Base-by-base conservation (phyloP, 2,888 invertebrate species). In the Odontomyia ornata region DNA sequence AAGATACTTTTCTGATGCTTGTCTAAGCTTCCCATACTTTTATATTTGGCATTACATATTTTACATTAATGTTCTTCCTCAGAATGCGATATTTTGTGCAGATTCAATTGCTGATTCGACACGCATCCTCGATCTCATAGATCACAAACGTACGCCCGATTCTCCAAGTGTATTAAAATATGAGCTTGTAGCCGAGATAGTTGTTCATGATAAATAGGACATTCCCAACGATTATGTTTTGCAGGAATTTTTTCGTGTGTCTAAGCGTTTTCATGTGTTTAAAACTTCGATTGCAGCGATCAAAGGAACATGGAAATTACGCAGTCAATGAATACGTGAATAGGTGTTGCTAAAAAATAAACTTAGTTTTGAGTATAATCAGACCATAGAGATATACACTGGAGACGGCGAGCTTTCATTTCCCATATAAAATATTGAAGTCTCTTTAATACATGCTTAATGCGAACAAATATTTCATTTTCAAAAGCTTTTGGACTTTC, bases 191-290 rank as follows among this genome's bases (percentile, higher is more conserved):
- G 36, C 46, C 65, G 69, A 1, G 77, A 75, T 0, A 77, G 75
- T 9, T 36, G 18, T 27, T 76, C 52, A 3, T 75, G 62, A 23
- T 75, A 77, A 71, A 75, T 30, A 3, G 75, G 77, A 62, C 78
- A 78, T 13, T 76, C 76, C 28, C 72, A 62, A 3, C 78, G 62
- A 43, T 78, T 78, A 2, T 36, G 60, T 13, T 23, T 28, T 18
- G 52, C 64, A 27, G 76, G 78, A 9, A 76, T 56, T 27, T 71
- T 71, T 25, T 76, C 72, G 23, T 78, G 78, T 78, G 78, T 21
- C 56, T 60, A 0, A 76, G 46, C 3, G 62, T 76, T 18, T 62
- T 76, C 1, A 78, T 30, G 56, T 76, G 76, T 7, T 71, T 52
- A 18, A 77, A 77, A 2, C 3, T 27, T 21, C 47, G 67, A 15